Evolutionary conservation across 2,113 vertebrate genomes (phyloP).

Genomic region (Grammomys surdaster): DNA sequence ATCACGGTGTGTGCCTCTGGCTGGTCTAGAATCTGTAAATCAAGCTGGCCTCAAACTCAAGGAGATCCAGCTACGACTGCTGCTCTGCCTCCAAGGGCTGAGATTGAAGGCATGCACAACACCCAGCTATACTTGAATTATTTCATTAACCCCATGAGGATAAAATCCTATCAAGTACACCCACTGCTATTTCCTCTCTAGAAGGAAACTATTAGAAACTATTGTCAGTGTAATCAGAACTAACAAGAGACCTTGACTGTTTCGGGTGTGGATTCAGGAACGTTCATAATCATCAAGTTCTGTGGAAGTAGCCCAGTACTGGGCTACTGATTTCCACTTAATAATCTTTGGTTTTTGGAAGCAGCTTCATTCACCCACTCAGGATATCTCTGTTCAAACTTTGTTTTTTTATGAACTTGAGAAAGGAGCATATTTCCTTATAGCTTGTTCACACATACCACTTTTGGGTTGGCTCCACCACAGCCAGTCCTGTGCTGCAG

Average conservation of each 20-base stretch:
- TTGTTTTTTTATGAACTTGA: not conserved
- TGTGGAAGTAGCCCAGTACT: not conserved
- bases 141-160: not conserved
- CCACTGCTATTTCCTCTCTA: not conserved
- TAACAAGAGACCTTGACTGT: not conserved
- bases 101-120: not conserved
- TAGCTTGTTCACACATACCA: not conserved
- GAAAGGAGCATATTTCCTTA: not conserved
- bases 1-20: not conserved
- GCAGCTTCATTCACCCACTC: not conserved
- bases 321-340: not conserved
- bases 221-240: not conserved
- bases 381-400: not conserved
- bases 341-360: not conserved
- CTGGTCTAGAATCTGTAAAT: not conserved
- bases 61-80: not conserved
- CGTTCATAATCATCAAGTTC: not conserved
- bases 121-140: not conserved
- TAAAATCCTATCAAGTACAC: not conserved
- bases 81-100: not conserved
- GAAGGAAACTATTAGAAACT: not conserved
- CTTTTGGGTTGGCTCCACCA: not conserved
- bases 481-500: not conserved
- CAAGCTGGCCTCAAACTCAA: no score
- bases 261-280: not conserved